A percentile compares a stretch with the other conserved stretches of the same genome.
Conservation (phyloP, 2,888 invertebrate genomes). For the Boloria euphrosyne region DNA sequence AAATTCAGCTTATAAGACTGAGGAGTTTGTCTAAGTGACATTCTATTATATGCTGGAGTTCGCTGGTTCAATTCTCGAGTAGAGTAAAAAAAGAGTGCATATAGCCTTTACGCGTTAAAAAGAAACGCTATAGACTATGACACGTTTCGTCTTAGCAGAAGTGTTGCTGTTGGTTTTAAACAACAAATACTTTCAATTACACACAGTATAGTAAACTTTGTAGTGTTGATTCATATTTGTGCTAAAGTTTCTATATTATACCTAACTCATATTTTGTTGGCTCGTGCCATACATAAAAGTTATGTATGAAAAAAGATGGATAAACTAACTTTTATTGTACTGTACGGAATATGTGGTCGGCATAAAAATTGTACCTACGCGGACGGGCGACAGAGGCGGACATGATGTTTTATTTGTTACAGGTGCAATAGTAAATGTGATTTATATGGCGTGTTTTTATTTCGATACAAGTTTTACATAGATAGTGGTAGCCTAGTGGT, state of each 20-base stretch:
- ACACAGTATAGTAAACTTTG: too few species aligned
- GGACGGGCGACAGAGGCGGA: conserved; percentile 22
- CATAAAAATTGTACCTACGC: conserved; percentile 15
- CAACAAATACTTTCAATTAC: too few species aligned
- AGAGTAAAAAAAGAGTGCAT: too few species aligned
- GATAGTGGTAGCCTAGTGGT: too few species aligned
- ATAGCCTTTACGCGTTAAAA: too few species aligned
- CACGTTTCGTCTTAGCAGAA: too few species aligned
- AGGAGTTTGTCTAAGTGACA: neutral
- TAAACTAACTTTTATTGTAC: neutral
- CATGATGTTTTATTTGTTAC: conserved; percentile 35
- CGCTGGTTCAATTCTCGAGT: neutral
- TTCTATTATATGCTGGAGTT: neutral
- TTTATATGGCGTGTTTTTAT: conserved; percentile 36
- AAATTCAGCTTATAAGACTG: conserved; percentile 4
- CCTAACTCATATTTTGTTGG: neutral
- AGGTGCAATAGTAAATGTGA: conserved; percentile 37
- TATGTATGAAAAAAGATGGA: conserved; percentile 7
- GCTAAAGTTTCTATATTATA: conserved; percentile 4
- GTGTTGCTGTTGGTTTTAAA: too few species aligned
- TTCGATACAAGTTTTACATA: conserved; percentile 8
- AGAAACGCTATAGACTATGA: too few species aligned
- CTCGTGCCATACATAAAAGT: conserved; percentile 12
- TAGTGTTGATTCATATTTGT: neutral
- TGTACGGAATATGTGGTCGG: conserved; percentile 10